Evolutionary conservation across 2,888 invertebrate genomes (phyloP).

Genomic region (Drosophila macrospina): DNA sequence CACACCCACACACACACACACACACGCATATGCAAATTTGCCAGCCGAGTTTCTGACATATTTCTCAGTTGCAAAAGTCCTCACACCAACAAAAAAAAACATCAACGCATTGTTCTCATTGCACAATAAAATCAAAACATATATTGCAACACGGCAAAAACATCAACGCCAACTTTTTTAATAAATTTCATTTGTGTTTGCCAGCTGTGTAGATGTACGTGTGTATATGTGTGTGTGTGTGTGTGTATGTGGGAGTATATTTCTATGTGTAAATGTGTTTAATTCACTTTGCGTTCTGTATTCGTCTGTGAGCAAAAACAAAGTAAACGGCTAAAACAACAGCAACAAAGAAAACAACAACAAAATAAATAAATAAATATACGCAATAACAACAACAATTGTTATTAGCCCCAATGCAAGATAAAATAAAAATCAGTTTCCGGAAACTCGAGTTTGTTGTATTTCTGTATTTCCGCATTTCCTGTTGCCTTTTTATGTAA

Average conservation of each 20-base stretch:
- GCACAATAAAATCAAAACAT: conserved; percentile 44
- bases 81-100: conserved; percentile 12
- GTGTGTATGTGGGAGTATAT: conserved; percentile 1
- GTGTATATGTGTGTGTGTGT: conserved; percentile 10
- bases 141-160: conserved; percentile 41
- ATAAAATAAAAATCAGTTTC: conserved; percentile 28
- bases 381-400: conserved; percentile 15
- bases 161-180: conserved; percentile 57
- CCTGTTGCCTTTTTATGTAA: conserved; percentile 35
- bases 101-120: conserved; percentile 13
- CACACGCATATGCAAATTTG: conserved; percentile 56
- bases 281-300: conserved; percentile 49
- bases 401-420: conserved; percentile 46
- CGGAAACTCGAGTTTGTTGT: conserved; percentile 37
- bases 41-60: conserved; percentile 48
- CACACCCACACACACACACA: conserved; percentile 28
- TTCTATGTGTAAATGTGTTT: conserved; percentile 22
- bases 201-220: conserved; percentile 8
- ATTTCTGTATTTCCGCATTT: conserved; percentile 43
- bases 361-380: background rate
- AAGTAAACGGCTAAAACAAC: background rate
- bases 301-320: conserved; percentile 14
- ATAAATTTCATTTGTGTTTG: conserved; percentile 50
- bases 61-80: conserved; percentile 43
- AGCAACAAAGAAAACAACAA: background rate